Evolutionary conservation across 2,797 vertebrate genomes (phyloP).

Genomic region (Melanotaenia trifasciata): DNA sequence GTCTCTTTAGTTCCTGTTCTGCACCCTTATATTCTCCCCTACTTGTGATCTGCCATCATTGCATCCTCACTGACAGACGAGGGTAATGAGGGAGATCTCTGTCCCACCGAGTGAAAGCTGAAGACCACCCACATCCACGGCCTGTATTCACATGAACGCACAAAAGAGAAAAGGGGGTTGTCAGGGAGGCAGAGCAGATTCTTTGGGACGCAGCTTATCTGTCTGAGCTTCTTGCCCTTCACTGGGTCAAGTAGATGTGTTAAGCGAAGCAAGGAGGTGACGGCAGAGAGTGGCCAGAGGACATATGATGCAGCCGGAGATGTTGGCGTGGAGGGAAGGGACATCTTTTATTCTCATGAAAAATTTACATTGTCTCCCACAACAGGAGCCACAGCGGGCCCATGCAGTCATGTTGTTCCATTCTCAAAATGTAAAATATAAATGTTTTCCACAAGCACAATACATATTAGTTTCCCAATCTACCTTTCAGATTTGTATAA

Average conservation of each 20-base stretch:
- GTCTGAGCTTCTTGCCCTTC: constrained; percentile 59
- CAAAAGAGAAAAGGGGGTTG: constrained; percentile 20
- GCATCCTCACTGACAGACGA: not conserved
- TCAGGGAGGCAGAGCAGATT: constrained; percentile 22
- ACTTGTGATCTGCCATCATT: constrained; percentile 3
- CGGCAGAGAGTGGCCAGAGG: constrained; percentile 45
- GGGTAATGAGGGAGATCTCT: constrained; percentile 7
- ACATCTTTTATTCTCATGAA: constrained; percentile 67
- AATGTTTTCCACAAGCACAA: too few species aligned
- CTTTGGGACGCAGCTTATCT: constrained; percentile 51
- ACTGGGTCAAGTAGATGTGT: constrained; percentile 58
- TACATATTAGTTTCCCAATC: too few species aligned
- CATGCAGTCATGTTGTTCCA: not conserved
- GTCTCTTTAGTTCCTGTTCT: not conserved
- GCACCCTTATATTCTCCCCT: not conserved
- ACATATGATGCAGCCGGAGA: constrained; percentile 51
- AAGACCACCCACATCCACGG: constrained; percentile 19
- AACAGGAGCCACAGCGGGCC: constrained; percentile 35
- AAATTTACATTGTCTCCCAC: constrained; percentile 56
- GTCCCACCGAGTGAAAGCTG: constrained; percentile 40
- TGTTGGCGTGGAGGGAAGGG: constrained; percentile 38
- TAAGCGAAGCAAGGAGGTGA: constrained; percentile 43
- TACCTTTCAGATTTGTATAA: too few species aligned
- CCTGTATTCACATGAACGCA: constrained; percentile 12
- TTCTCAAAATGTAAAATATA: too few species aligned